Evolutionary conservation across 2,113 vertebrate species (phyloP).

Genomic region (Nesoenas mayeri): DNA sequence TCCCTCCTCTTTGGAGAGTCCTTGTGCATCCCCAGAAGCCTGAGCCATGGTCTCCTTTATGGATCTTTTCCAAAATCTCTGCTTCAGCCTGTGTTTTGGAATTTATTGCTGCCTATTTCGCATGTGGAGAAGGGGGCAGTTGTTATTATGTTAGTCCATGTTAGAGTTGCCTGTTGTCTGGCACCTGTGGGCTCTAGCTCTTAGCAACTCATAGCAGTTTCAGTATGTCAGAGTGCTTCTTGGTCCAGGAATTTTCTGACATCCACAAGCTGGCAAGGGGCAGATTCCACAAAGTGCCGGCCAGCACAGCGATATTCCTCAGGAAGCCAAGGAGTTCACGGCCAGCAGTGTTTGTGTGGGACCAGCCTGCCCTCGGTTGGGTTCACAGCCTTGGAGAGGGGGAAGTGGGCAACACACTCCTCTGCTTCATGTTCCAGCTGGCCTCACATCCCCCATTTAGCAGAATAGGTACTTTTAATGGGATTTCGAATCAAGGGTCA

Average conservation of each 20-base stretch:
- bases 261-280: background rate
- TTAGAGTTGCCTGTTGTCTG: background rate
- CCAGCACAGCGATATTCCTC: rapidly evolving
- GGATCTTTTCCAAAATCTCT: background rate
- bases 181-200: background rate
- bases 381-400: background rate
- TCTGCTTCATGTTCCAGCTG: background rate
- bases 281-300: background rate
- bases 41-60: background rate
- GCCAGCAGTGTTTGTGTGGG: background rate
- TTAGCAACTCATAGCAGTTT: background rate
- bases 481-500: background rate
- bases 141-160: background rate
- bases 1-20: background rate
- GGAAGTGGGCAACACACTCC: background rate
- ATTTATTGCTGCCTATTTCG: background rate
- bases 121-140: background rate
- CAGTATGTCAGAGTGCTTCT: background rate
- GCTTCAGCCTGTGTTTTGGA: background rate
- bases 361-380: background rate
- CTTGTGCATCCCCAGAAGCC: background rate
- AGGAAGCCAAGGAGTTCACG: background rate
- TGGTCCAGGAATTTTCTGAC: background rate
- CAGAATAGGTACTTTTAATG: background rate
- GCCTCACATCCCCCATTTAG: background rate